phyloP scores from a whole-genome alignment of 2,888 invertebrate species.

The Capitulum mitella region DNA sequence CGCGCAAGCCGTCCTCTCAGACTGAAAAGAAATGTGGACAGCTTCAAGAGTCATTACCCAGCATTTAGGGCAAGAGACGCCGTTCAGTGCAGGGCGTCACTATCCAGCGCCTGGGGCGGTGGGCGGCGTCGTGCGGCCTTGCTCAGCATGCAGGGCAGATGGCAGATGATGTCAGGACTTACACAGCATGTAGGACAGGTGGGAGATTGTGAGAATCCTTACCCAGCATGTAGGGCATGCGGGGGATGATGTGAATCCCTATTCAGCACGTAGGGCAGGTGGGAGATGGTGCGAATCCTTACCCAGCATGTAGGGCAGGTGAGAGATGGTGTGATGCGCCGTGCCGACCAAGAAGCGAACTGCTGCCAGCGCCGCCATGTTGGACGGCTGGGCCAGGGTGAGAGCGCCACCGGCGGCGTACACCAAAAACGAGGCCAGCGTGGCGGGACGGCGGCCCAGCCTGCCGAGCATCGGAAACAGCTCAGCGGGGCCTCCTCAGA shows the following conservation, averaged over 20 bases:
- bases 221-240: constrained; percentile 25
- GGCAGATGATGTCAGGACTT: too few species aligned
- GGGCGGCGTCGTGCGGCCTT: too few species aligned
- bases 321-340: constrained; percentile 35
- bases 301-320: constrained; percentile 36
- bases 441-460: constrained; percentile 33
- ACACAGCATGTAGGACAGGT: constrained; percentile 30
- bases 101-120: too few species aligned
- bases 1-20: too few species aligned
- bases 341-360: constrained; percentile 33
- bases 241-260: too few species aligned
- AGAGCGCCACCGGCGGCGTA: constrained; percentile 32
- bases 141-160: too few species aligned
- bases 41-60: too few species aligned
- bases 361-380: constrained; percentile 27
- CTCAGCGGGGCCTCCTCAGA: too few species aligned
- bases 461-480: too few species aligned
- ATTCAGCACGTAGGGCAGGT: background rate
- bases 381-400: constrained; percentile 27
- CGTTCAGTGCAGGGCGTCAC: too few species aligned
- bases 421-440: constrained; percentile 30
- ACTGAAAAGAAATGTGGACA: too few species aligned
- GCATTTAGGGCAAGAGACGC: too few species aligned
- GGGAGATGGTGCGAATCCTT: constrained; percentile 16
- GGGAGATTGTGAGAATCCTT: constrained; percentile 28